Conservation (phyloP, 1,140 invertebrate genomes). For the Zaprionus lachaisei region DNA sequence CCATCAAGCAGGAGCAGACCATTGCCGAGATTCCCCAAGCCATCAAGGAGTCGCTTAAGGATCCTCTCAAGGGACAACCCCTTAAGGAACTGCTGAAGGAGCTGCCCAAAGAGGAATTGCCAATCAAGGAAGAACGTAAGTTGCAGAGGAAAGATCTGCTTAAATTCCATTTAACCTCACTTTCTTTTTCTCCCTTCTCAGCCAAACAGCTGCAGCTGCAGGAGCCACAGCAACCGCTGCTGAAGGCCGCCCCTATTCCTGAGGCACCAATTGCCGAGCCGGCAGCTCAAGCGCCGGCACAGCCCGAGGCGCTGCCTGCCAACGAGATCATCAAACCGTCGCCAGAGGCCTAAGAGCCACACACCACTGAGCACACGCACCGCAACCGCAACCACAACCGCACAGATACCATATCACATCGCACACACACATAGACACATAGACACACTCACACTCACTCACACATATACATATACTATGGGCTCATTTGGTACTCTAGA, state of each 20-base stretch:
- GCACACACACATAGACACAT: constrained; percentile 33
- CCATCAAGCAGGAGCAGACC: constrained; percentile 55
- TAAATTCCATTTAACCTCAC: background rate
- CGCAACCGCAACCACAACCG: constrained; percentile 30
- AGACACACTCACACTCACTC: constrained; percentile 21
- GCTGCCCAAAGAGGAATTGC: background rate
- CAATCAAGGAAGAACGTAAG: constrained; percentile 51
- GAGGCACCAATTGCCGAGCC: constrained; percentile 36
- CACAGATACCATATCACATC: constrained; percentile 19
- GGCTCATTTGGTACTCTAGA: constrained; percentile 75
- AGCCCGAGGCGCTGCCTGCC: constrained; percentile 43
- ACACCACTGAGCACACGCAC: constrained; percentile 18
- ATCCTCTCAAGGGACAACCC: constrained; percentile 19
- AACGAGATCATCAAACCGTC: constrained; percentile 35
- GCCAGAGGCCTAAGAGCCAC: constrained; percentile 37
- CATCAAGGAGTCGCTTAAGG: constrained; percentile 6
- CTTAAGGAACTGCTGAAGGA: constrained; percentile 48
- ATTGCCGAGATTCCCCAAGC: constrained; percentile 13
- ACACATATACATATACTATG: constrained; percentile 45
- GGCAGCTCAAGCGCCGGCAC: constrained; percentile 36
- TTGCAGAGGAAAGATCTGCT: background rate
- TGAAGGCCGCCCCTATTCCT: constrained; percentile 44
- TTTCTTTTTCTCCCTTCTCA: background rate
- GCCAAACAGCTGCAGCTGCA: constrained; percentile 33
- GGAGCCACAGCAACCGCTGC: constrained; percentile 27